phyloP scores from a whole-genome alignment of 2,888 invertebrate genomes.

The Hirtodrosophila trivittata region DNA sequence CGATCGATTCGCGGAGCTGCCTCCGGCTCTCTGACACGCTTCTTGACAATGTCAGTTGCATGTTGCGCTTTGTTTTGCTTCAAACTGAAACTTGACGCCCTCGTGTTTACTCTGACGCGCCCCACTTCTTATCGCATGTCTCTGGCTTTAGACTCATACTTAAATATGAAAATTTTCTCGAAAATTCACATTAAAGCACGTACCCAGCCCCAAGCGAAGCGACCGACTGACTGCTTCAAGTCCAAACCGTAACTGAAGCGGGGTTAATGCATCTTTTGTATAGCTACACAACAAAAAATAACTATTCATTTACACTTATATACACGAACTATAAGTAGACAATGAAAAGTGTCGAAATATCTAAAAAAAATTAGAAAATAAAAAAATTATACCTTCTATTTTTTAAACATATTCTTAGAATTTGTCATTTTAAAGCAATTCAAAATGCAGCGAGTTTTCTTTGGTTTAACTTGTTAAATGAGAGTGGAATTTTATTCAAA shows the following conservation, averaged over 20 bases:
- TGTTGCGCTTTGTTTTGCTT: conserved; percentile 43
- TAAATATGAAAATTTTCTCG: conserved; percentile 9
- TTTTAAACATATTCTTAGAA: too few species aligned
- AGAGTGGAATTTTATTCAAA: too few species aligned
- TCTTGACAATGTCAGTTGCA: conserved; percentile 69
- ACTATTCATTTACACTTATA: too few species aligned
- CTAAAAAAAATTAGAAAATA: too few species aligned
- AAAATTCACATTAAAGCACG: conserved; percentile 49
- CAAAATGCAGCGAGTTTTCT: too few species aligned
- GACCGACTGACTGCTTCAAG: conserved; percentile 16
- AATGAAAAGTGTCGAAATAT: too few species aligned
- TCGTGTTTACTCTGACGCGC: conserved; percentile 52
- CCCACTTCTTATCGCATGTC: conserved; percentile 62
- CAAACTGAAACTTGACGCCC: conserved; percentile 45
- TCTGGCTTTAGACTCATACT: conserved; percentile 8
- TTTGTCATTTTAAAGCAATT: too few species aligned
- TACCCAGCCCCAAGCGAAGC: conserved; percentile 13
- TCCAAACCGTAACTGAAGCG: conserved; percentile 37
- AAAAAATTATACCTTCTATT: too few species aligned
- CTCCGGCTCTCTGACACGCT: conserved; percentile 57
- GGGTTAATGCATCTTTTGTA: conserved; percentile 30
- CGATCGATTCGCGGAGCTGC: conserved; percentile 10
- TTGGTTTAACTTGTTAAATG: too few species aligned
- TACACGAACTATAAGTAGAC: too few species aligned
- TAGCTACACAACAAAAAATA: conserved; percentile 7